A percentile compares a stretch with the other conserved stretches of the same genome.
Conservation (phyloP, 1,140 invertebrate species). For the Helicoverpa zea region DNA sequence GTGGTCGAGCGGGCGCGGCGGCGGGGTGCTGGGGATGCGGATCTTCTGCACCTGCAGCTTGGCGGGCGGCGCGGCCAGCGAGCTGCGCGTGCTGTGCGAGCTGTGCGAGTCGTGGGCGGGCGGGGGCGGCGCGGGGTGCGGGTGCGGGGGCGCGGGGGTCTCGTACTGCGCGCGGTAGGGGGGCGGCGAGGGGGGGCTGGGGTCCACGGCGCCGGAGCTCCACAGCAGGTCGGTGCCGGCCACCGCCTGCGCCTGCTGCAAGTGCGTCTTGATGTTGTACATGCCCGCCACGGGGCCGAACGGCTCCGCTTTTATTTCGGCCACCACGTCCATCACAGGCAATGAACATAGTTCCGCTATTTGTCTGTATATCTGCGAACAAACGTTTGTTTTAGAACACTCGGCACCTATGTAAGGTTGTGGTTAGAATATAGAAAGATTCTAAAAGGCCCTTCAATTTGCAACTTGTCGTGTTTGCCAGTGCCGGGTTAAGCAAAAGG, state of each 20-base stretch:
- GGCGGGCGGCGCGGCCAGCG: background rate
- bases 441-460: too few relatives aligned
- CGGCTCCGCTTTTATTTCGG: slow-evolving; percentile 76
- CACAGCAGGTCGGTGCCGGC: slow-evolving; percentile 72
- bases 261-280: slow-evolving; percentile 78
- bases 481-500: background rate
- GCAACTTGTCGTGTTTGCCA: too few relatives aligned
- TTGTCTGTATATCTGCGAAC: slow-evolving; percentile 73
- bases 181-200: slow-evolving; percentile 68
- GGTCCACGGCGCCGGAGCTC: slow-evolving; percentile 67
- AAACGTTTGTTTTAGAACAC: background rate
- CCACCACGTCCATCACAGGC: slow-evolving; percentile 69
- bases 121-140: background rate
- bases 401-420: too few relatives aligned
- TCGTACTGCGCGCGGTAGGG: slow-evolving; percentile 69
- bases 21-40: background rate
- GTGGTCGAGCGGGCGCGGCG: background rate
- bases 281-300: slow-evolving; percentile 78
- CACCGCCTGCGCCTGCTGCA: slow-evolving; percentile 65
- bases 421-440: too few relatives aligned
- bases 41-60: slow-evolving; percentile 10
- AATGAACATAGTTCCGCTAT: slow-evolving; percentile 72
- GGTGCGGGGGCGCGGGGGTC: background rate
- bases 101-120: background rate
- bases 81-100: background rate